Base-by-base conservation (phyloP, 2,113 vertebrate species). In the Gymnocephalus cernua region DNA sequence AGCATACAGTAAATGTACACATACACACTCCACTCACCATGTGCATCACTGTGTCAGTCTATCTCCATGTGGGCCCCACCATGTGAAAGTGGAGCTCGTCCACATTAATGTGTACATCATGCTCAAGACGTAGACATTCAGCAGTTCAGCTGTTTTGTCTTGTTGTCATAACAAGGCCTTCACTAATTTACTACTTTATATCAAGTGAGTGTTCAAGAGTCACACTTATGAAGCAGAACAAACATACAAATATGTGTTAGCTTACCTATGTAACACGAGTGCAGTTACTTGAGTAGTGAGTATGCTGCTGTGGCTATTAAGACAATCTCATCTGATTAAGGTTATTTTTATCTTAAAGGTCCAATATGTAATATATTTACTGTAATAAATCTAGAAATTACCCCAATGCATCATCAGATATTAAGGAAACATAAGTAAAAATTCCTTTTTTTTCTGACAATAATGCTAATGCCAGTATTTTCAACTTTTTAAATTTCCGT, bases 121-220 rank as follows among this genome's bases (percentile, higher is more conserved):
- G n/a, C n/a, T n/a, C n/a, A n/a, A n/a, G n/a, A n/a, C n/a, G n/a
- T n/a, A n/a, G n/a, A n/a, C n/a, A n/a, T n/a, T n/a, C n/a, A n/a
- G n/a, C n/a, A n/a, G 16, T 53, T 66, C 41, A 72, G 38, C 62
- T 68, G 61, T 67, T 27, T 56, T 35, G 18, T 12, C 51, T 13
- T 66, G 45, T 73, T 73, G 15, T 80, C 69, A 80, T 69, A 65
- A 70, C 80, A 70, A 11, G 3, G 13, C 8, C 16, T 16, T 58
- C 32, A n/a, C 57, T 74, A 68, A 56, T 63, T 72, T 25, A 54
- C 51, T 23, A 15, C 19, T 63, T 78, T 29, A n/a, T n/a, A n/a
- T n/a, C n/a, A n/a, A n/a, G n/a, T n/a, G n/a, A n/a, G 32, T 35
- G 35, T 58, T 10, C 19, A 58, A 64, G n/a, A 35, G 21, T n/a